Percentiles rank a stretch among this genome's conserved stretches.
Evolutionary conservation across 2,113 vertebrate species (phyloP).

Genomic region (Thymallus thymallus): DNA sequence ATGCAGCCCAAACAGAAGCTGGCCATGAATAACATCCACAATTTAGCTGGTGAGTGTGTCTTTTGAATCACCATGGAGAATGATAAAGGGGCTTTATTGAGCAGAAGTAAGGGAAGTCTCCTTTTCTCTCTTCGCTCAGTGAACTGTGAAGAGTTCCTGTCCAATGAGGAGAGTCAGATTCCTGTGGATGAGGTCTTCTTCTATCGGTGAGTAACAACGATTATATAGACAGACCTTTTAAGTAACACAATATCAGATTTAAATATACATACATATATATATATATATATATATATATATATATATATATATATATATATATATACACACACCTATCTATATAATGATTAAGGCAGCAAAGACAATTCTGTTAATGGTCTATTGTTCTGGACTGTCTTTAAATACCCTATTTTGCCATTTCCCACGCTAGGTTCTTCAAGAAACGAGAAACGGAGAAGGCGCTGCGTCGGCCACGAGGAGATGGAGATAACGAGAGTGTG

Average conservation of each 20-base stretch:
- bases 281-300: too few species aligned
- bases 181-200: conserved; percentile 94
- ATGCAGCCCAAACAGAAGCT: conserved; percentile 83
- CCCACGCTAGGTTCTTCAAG: conserved; percentile 83
- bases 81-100: neutral
- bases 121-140: conserved; percentile 65
- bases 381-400: too few species aligned
- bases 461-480: conserved; percentile 49
- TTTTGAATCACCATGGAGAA: neutral
- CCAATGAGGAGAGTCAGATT: conserved; percentile 89
- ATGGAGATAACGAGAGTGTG: conserved; percentile 80
- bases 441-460: conserved; percentile 79
- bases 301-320: too few species aligned
- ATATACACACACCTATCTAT: too few species aligned
- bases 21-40: conserved; percentile 62
- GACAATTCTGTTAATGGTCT: too few species aligned
- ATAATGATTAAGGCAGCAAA: too few species aligned
- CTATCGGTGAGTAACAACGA: conserved; percentile 77
- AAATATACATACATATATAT: too few species aligned
- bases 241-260: too few species aligned
- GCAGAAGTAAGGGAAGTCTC: neutral
- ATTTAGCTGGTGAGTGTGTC: conserved; percentile 76
- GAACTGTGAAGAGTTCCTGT: conserved; percentile 88
- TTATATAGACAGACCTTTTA: too few species aligned
- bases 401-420: neutral